Percentiles rank a stretch among this genome's conserved stretches.
phyloP scores from a whole-genome alignment of 2,113 vertebrate species.

The Cynocephalus volans region DNA sequence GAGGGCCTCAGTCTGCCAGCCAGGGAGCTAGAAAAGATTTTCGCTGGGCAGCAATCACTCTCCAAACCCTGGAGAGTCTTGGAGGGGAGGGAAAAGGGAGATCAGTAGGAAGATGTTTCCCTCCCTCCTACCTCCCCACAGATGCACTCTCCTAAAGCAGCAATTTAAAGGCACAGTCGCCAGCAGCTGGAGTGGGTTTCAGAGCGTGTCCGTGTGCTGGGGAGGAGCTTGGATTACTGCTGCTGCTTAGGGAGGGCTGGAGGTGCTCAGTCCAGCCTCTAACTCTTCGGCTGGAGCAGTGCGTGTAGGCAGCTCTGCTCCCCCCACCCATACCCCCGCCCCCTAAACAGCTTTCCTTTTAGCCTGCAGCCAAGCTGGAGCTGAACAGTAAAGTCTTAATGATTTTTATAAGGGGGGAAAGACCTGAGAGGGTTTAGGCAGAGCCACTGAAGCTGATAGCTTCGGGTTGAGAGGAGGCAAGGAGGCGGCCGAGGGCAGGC shows the following conservation, averaged over 20 bases:
- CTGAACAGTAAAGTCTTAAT: neutral
- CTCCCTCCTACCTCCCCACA: constrained; percentile 74
- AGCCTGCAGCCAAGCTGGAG: constrained; percentile 39
- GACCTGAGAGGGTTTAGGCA: neutral
- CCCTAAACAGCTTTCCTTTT: constrained; percentile 40
- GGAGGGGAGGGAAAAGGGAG: constrained; percentile 68
- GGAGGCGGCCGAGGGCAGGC: neutral
- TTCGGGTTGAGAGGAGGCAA: constrained; percentile 28
- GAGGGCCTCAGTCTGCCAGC: constrained; percentile 53
- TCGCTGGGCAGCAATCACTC: constrained; percentile 75
- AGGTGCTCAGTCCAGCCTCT: constrained; percentile 62
- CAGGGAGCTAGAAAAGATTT: constrained; percentile 62
- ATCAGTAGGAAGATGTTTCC: constrained; percentile 74
- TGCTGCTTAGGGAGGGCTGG: neutral
- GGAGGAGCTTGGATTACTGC: constrained; percentile 72
- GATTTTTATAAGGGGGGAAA: constrained; percentile 32
- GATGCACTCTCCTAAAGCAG: constrained; percentile 76
- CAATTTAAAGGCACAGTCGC: constrained; percentile 83
- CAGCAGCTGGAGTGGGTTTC: constrained; percentile 75
- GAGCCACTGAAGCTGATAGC: neutral
- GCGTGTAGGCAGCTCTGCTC: neutral
- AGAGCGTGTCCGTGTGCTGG: neutral
- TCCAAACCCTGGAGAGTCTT: constrained; percentile 77
- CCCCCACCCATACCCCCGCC: neutral
- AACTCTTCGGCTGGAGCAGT: constrained; percentile 27